Percentiles rank a stretch among this genome's conserved stretches.
phyloP scores from a whole-genome alignment of 2,113 vertebrate genomes.

The Zonotrichia leucophrys region DNA sequence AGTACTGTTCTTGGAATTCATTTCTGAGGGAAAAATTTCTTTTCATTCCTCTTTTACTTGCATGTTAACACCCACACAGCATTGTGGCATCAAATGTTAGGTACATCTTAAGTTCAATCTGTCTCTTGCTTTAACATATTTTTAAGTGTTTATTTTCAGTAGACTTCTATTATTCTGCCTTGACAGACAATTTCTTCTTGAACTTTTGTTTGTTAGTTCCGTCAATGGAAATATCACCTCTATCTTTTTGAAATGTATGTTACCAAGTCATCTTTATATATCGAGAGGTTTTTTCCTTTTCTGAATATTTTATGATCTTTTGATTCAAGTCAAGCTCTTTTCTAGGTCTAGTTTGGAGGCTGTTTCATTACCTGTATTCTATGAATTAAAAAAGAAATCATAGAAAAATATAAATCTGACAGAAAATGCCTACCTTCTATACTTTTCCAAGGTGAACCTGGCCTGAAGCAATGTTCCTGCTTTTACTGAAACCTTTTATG shows the following conservation, averaged over 20 bases:
- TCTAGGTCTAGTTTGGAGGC: neutral
- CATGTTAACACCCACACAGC: neutral
- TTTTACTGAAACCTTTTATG: neutral
- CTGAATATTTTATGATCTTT: neutral
- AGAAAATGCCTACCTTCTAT: neutral
- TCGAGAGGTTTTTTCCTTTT: neutral
- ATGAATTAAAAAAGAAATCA: neutral
- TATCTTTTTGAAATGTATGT: neutral
- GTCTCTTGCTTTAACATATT: neutral
- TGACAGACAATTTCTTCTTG: neutral
- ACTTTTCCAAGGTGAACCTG: neutral
- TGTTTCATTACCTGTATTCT: neutral
- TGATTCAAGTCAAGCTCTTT: neutral
- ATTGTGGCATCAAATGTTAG: neutral
- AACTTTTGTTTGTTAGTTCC: neutral
- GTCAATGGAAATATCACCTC: constrained; percentile 1
- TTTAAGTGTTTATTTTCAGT: neutral
- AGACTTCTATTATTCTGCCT: neutral
- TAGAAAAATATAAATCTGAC: neutral
- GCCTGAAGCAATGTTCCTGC: neutral
- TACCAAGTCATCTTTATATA: neutral
- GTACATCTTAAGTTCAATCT: neutral
- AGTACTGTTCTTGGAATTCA: neutral
- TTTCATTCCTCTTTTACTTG: neutral
- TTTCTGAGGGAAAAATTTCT: neutral